Evolutionary conservation across 2,797 vertebrate genomes (phyloP), one percentile per base, ranked within the genome.

Genomic region (Hypotaenidia okinawae): DNA sequence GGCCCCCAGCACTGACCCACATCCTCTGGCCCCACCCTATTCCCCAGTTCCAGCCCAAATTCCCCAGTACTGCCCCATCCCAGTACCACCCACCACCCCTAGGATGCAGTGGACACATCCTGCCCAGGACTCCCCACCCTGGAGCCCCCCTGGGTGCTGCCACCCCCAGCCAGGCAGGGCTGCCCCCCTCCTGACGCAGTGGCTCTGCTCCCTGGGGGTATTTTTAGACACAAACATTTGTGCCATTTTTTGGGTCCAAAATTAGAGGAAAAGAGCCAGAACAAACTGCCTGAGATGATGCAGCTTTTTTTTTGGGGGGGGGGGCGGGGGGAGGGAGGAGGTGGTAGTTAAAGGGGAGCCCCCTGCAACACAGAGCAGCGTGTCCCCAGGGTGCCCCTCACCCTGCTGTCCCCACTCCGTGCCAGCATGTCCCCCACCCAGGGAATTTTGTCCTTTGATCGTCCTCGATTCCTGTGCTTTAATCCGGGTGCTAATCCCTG

Each of bases 401-500:
- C 41, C 24, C 70, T 18, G 30, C 24, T 41, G 37, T 21, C 28
- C 45, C 13, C 13, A n/a, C 11, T 8, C 10, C 15, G 57, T 27
- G 28, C 28, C 32, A 22, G 21, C 9, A 2, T 62, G 24, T 73
- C 45, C 54, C 57, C 52, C 63, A 49, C 57, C 78, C 12, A 8
- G 16, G 43, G 70, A 70, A 74, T 79, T 85, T 66, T 83, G 87
- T 63, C 92, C 94, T 94, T 88, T 43, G 58, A 7, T 59, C 5
- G 67, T 16, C 90, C 92, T 88, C 30, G 39, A 78, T 63, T 75
- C 89, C 47, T 69, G 82, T 47, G 43, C 21, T 80, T 93, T 93
- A 93, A 90, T 90, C 67, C 45, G 4, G 49, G 85, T 76, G 83
- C 67, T 93, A 89, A 89, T 91, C 77, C 88, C 92, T 89, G 81